phyloP scores from a whole-genome alignment of 2,888 invertebrate genomes.

The Lysandra bellargus region DNA sequence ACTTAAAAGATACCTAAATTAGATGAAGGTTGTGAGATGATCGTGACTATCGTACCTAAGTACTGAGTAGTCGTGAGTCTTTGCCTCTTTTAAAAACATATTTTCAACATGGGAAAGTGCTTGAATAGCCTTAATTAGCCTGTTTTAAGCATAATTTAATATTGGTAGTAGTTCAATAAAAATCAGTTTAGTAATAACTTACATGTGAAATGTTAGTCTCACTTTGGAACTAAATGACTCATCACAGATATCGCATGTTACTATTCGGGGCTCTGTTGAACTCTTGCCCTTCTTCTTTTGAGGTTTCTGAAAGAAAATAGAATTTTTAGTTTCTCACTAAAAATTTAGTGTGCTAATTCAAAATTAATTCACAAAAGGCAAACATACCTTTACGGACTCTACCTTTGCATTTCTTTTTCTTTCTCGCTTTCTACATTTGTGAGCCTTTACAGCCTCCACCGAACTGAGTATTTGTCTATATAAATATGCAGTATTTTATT shows the following conservation, averaged over 20 bases:
- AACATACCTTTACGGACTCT: constrained; percentile 58
- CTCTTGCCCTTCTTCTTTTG: constrained; percentile 55
- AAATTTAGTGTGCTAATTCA: background rate
- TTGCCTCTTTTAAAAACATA: no score
- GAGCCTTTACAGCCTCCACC: constrained; percentile 49
- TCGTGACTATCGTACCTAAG: no score
- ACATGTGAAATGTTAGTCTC: constrained; percentile 76
- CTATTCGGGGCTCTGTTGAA: constrained; percentile 62
- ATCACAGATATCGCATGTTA: constrained; percentile 71
- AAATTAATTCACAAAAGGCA: background rate
- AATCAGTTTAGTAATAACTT: constrained; percentile 46
- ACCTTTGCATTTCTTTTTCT: constrained; percentile 53
- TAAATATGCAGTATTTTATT: constrained; percentile 35
- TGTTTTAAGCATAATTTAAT: no score
- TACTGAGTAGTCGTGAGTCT: no score
- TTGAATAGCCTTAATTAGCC: no score
- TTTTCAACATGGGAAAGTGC: no score
- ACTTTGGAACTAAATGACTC: constrained; percentile 76
- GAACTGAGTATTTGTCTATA: constrained; percentile 56
- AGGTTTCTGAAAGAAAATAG: constrained; percentile 48
- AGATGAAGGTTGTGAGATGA: no score
- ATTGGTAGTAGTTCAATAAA: no score
- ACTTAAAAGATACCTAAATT: no score
- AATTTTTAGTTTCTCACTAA: background rate
- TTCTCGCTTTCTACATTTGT: constrained; percentile 57